Evolutionary conservation across 2,113 vertebrate species (phyloP).

Genomic region (Macrotus californicus): DNA sequence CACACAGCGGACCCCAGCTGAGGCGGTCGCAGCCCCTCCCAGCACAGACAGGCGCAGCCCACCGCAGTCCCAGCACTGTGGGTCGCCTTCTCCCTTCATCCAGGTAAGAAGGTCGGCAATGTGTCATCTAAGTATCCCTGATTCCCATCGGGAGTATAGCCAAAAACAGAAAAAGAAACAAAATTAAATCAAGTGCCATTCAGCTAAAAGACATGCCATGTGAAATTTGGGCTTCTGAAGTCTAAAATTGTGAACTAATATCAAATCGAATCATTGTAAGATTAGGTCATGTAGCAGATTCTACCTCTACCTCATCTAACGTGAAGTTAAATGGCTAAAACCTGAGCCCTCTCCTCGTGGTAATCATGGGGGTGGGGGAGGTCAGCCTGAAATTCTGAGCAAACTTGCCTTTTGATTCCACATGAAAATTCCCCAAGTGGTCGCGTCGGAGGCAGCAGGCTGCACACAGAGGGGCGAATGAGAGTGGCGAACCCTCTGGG

Average conservation of each 20-base stretch:
- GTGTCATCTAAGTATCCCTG: neutral
- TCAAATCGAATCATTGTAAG: neutral
- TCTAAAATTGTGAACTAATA: neutral
- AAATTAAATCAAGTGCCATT: neutral
- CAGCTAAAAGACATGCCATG: neutral
- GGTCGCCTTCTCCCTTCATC: neutral
- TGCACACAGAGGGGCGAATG: neutral
- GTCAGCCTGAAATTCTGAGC: neutral
- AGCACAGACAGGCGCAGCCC: neutral
- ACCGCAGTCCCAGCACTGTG: neutral
- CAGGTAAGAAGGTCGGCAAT: neutral
- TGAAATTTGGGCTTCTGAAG: neutral
- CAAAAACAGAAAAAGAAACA: neutral
- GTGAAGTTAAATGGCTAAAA: neutral
- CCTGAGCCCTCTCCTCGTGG: neutral
- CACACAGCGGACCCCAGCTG: neutral
- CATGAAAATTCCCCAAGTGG: neutral
- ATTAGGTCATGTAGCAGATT: neutral
- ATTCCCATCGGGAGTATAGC: neutral
- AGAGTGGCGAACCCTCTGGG: neutral
- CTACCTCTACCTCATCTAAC: neutral
- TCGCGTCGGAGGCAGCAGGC: neutral
- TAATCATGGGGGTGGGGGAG: neutral
- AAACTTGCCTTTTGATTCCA: neutral
- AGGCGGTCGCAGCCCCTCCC: fast-evolving